Evolutionary conservation across 1,140 invertebrate genomes (phyloP), one percentile per base, ranked within the genome.

Genomic region (Dreissena polymorpha): DNA sequence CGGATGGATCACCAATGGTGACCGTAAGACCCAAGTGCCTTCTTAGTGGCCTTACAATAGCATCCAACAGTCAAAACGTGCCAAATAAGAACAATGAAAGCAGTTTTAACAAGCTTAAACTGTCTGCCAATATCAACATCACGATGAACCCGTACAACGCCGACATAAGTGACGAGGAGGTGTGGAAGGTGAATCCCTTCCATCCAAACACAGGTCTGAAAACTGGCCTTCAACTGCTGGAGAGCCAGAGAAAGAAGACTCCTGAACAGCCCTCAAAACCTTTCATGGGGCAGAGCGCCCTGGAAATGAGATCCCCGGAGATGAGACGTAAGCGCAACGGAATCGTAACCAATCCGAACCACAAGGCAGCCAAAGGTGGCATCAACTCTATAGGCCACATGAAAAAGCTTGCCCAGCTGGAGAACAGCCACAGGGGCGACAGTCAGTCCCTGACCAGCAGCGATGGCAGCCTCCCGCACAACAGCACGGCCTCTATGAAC

Each of bases 321-420:
- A 88, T 90, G 29, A 89, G 93, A 71, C 86, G 91, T 27, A 93
- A 93, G 86, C 95, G 97, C 84, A 98, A 98, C 91, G 97, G 97
- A 7, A 97, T 98, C 84, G 97, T 97, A 12, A 97, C 97, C 6
- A 98, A 98, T 92, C 97, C 97, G 55, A 97, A 97, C 75, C 93
- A 87, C 5, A 88, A 90, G 73, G 77, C 78, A 23, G 85, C 72
- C 60, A 39, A 39, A 39, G 64, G 71, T 68, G 70, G 65, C 64
- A 81, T 77, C 1, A 82, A 68, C 55, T 72, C 71, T 67, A 25
- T 29, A 14, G 63, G 60, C 16, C 70, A 97, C 73, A 95, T 97
- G 94, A 93, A 87, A 27, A 87, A 86, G 71, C 71, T 89, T 49
- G 84, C 86, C 16, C 84, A 83, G 55, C 51, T 85, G 14, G 82